Conservation (phyloP, 2,888 invertebrate genomes). For the Leucophenga maculata region DNA sequence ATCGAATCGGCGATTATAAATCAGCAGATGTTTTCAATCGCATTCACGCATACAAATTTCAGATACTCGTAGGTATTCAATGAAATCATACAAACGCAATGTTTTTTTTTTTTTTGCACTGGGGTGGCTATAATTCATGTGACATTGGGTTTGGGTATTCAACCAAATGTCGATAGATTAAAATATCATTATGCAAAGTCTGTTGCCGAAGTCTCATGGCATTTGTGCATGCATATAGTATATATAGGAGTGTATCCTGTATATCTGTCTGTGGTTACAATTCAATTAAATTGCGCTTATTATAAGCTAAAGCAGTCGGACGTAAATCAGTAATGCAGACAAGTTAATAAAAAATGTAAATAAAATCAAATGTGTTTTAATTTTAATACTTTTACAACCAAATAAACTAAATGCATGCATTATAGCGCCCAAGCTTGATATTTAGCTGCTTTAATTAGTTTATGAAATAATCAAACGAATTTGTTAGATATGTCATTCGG, state of each 20-base stretch:
- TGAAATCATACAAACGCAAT: no score
- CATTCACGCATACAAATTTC: background rate
- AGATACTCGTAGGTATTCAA: no score
- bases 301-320: conserved; percentile 11
- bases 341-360: conserved; percentile 18
- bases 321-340: conserved; percentile 14
- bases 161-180: conserved; percentile 11
- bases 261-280: conserved; percentile 14
- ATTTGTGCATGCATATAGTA: background rate
- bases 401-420: no score
- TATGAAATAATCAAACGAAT: no score
- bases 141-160: no score
- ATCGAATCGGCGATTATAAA: conserved; percentile 24
- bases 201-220: background rate
- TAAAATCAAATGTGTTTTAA: background rate
- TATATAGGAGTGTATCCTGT: background rate
- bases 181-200: conserved; percentile 21
- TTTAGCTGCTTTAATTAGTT: no score
- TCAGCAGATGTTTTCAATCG: conserved; percentile 23
- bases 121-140: no score
- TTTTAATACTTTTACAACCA: no score
- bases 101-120: no score
- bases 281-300: conserved; percentile 25
- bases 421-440: no score
- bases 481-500: no score